Conservation (phyloP, 2,113 vertebrate genomes). For the Zosterops lateralis region DNA sequence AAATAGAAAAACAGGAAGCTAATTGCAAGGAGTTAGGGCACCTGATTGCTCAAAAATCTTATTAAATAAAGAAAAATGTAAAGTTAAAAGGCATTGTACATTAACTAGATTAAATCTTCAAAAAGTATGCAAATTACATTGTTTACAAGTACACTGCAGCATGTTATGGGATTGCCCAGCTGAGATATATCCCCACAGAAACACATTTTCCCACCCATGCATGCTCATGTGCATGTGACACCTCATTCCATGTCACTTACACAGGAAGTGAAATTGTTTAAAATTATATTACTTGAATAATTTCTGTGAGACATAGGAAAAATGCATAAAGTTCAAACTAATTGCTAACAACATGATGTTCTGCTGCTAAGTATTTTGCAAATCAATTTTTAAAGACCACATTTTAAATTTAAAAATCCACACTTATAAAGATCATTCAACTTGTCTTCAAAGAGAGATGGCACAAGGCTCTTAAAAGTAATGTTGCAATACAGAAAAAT, state of each 20-base stretch:
- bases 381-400: not conserved
- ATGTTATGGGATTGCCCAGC: not conserved
- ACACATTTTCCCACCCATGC: not conserved
- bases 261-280: not conserved
- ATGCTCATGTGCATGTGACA: rapidly evolving
- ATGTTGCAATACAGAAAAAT: not conserved
- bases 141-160: not conserved
- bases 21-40: not conserved
- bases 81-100: not conserved
- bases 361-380: not conserved
- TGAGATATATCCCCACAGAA: not conserved
- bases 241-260: not conserved
- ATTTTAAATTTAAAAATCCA: not conserved
- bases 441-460: not conserved
- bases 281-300: not conserved
- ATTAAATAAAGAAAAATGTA: not conserved
- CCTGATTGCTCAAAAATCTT: not conserved
- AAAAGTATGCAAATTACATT: not conserved
- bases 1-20: not conserved
- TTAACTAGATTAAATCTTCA: not conserved
- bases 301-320: not conserved
- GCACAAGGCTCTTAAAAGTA: not conserved
- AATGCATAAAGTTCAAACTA: not conserved
- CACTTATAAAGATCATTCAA: not conserved
- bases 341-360: not conserved